Conservation (phyloP, 1,140 invertebrate genomes). For the Trachelipus rathkii region DNA sequence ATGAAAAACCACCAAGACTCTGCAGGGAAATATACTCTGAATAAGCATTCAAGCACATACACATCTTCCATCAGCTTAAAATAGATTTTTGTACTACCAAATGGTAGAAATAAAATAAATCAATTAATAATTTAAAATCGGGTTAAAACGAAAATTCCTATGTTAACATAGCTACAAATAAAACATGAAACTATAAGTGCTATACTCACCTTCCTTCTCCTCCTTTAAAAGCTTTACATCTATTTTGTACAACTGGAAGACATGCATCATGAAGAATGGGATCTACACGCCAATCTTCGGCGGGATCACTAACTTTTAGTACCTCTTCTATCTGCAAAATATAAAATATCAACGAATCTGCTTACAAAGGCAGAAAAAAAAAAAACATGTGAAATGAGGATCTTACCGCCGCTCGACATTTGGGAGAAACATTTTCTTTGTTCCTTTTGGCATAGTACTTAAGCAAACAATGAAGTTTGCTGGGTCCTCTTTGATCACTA, state of each 20-base stretch:
- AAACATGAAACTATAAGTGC: background rate
- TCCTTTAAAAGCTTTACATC: constrained; percentile 47
- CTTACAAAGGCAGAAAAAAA: no score
- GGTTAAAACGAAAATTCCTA: background rate
- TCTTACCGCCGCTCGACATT: background rate
- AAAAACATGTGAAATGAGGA: background rate
- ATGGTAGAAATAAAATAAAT: no score
- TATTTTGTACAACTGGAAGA: constrained; percentile 68
- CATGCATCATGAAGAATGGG: constrained; percentile 80
- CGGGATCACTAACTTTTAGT: constrained; percentile 73
- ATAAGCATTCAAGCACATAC: no score
- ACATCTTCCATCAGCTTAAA: no score
- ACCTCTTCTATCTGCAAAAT: constrained; percentile 65
- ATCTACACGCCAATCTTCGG: constrained; percentile 88
- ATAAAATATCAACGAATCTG: background rate
- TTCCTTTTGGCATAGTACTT: constrained; percentile 56
- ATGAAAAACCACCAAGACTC: no score
- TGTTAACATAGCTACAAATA: background rate
- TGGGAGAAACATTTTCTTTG: background rate
- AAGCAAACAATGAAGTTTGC: constrained; percentile 95
- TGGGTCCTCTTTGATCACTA: constrained; percentile 46
- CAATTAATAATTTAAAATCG: no score
- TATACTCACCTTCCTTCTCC: constrained; percentile 46
- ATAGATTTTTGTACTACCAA: no score
- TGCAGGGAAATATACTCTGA: no score